Evolutionary conservation across 2,797 vertebrate species (phyloP).

Genomic region (Chiloscyllium punctatum): DNA sequence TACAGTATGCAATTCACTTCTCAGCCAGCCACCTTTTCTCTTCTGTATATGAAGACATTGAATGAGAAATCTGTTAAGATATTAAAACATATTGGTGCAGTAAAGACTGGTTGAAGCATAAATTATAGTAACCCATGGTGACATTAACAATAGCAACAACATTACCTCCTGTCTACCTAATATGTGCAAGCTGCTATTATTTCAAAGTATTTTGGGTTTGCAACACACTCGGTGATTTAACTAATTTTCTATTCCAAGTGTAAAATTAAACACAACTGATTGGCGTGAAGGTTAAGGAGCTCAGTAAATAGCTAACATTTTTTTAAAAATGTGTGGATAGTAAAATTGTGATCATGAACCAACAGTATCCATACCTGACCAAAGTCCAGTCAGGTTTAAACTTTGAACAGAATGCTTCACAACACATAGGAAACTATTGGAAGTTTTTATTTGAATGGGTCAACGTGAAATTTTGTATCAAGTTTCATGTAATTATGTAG

Average conservation of each 20-base stretch:
- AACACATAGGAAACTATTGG: neutral
- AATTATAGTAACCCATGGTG: neutral
- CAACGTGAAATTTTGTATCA: neutral
- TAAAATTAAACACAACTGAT: neutral
- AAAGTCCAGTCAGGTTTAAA: neutral
- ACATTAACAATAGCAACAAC: neutral
- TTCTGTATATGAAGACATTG: neutral
- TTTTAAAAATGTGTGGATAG: neutral
- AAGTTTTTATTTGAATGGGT: neutral
- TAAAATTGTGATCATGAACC: neutral
- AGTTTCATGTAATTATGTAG: neutral
- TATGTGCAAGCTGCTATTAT: neutral
- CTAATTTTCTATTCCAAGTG: neutral
- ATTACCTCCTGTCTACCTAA: neutral
- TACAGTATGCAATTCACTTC: neutral
- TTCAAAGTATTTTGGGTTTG: neutral
- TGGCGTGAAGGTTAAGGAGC: no score
- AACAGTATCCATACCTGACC: neutral
- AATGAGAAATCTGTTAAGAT: neutral
- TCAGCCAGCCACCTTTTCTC: neutral
- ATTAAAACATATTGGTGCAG: neutral
- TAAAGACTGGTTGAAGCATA: neutral
- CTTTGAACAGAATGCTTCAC: neutral
- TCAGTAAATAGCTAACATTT: neutral
- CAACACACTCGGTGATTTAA: neutral